A percentile compares a stretch with the other conserved stretches of the same genome.
phyloP scores from a whole-genome alignment of 2,797 vertebrate genomes.

The Rhinella marina region DNA sequence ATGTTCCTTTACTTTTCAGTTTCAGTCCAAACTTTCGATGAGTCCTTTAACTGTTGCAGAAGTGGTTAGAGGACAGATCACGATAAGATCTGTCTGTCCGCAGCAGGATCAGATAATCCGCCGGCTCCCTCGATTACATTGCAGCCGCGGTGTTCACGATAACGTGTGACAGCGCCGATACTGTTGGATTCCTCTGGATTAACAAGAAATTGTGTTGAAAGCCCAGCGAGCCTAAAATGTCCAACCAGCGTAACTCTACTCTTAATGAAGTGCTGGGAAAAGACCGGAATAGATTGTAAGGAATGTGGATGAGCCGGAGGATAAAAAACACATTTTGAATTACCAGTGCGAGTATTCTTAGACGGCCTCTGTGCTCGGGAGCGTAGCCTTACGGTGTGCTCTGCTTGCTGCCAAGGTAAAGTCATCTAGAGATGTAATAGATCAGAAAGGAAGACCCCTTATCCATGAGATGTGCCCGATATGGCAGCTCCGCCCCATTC shows the following conservation, averaged over 20 bases:
- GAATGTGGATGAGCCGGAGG: neutral
- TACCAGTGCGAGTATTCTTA: neutral
- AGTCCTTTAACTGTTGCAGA: neutral
- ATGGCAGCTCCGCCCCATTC: no score
- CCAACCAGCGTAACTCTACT: constrained; percentile 28
- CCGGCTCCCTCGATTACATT: neutral
- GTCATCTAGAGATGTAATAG: no score
- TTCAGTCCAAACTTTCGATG: neutral
- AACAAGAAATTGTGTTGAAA: constrained; percentile 71
- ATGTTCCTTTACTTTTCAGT: neutral
- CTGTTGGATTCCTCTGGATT: constrained; percentile 70
- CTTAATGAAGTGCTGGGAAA: constrained; percentile 29
- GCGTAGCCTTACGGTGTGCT: neutral
- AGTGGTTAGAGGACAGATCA: neutral
- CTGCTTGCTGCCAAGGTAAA: no score
- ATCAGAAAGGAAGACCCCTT: no score
- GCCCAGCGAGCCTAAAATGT: constrained; percentile 63
- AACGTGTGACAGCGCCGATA: constrained; percentile 64
- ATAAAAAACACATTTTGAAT: constrained; percentile 1
- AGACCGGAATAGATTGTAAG: constrained; percentile 19
- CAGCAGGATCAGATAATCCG: neutral
- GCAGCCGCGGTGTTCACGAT: neutral
- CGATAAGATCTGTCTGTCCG: constrained; percentile 5
- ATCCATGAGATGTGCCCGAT: no score
- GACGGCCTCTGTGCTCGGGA: neutral